Evolutionary conservation across 2,888 invertebrate species (phyloP), one percentile per base, ranked within the genome.

Genomic region (Mamestra brassicae): DNA sequence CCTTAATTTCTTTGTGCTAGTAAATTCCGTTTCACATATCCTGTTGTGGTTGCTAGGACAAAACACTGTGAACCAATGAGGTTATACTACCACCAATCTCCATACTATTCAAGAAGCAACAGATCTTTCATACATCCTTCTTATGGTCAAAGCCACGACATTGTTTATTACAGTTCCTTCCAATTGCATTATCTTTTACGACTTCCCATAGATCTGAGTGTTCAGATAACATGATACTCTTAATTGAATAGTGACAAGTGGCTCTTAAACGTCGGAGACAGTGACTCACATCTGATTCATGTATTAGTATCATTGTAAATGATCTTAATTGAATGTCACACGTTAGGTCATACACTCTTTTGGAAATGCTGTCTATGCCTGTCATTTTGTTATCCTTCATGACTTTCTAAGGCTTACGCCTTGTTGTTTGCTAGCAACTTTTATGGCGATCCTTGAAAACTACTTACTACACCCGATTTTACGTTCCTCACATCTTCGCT

Each of bases 211-310:
- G 15, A 72, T 68, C 17, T 38, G 8, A 10, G 15, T 61, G 50
- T 54, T 4, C 58, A 68, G 67, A 75, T 75, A 62, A 63, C 65
- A 55, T 69, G 68, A 71, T 83, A 64, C 50, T 63, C 7, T 34
- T 82, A 81, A 82, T 85, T 72, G 36, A 64, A 64, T 69, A 55
- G 83, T 63, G 77, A 63, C 68, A 54, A 66, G 55, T 58, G 36
- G 60, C 63, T 58, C 34, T 60, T 36, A 54, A 50, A 10, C 4
- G 58, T 64, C 7, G 17, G 64, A 78, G 77, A 68, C 68, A 26
- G 63, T 88, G 89, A 85, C 36, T 89, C 89, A 88, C 36, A 10
- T 42, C 17, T 84, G 80, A 81, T 57, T 88, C 88, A 87, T 62
- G 36, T 55, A 13, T 65, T 17, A 58, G 17, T 68, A 55, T 71